These are phyloP conservation scores for Apamea epomidion DNA, from an alignment of 2,888 invertebrate species.

Conservation along the genomic window DNA sequence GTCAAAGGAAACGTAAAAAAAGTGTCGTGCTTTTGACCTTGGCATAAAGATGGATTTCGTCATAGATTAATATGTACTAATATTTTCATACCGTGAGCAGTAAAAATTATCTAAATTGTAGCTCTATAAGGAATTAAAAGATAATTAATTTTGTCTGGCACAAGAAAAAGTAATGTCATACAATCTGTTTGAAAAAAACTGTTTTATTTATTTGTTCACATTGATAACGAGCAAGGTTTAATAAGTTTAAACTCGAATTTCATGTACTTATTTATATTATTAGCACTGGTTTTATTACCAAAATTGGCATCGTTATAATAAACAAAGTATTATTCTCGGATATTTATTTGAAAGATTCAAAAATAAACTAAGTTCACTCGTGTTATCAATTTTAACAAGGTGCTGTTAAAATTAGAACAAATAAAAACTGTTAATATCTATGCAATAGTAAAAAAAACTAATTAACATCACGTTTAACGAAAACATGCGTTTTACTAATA, in stretches of 20 bases:
- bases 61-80: not conserved
- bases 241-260: conserved; percentile 17
- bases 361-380: conserved; percentile 39
- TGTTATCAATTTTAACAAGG: conserved; percentile 35
- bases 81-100: not conserved
- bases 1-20: not conserved
- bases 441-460: conserved; percentile 32
- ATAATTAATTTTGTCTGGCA: conserved; percentile 4
- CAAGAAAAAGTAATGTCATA: not conserved
- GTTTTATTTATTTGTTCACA: conserved; percentile 24
- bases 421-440: not conserved
- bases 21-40: not conserved
- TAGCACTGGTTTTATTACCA: conserved; percentile 5
- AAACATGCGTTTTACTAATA: not conserved
- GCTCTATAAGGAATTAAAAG: conserved; percentile 9
- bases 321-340: not conserved
- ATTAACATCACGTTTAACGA: not conserved
- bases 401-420: not conserved
- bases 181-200: conserved; percentile 16
- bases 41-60: not conserved
- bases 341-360: conserved; percentile 6
- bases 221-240: conserved; percentile 17
- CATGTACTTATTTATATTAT: not conserved
- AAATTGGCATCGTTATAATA: not conserved
- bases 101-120: conserved; percentile 6